These are phyloP conservation scores for Chloroceryle inda DNA, from an alignment of 2,797 vertebrate genomes.

Conservation along the genomic window DNA sequence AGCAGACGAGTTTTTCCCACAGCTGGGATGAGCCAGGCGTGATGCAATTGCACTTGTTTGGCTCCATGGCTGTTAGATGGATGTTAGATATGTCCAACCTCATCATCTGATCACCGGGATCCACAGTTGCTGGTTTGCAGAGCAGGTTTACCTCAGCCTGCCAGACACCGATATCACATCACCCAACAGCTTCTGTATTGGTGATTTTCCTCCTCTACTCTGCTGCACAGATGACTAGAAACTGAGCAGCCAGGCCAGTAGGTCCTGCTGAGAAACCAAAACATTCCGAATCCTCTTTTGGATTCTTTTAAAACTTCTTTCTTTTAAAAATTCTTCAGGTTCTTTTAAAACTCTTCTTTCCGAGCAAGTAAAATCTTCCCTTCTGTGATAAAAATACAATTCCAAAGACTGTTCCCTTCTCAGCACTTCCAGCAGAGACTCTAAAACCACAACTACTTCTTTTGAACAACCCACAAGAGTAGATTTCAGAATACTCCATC, in stretches of 20 bases:
- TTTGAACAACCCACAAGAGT: background rate
- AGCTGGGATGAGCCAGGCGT: background rate
- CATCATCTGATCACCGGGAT: fast-evolving
- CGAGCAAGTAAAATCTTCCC: background rate
- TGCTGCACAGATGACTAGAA: background rate
- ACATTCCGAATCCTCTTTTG: background rate
- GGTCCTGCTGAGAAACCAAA: background rate
- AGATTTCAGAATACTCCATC: background rate
- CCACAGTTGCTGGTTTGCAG: background rate
- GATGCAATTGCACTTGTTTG: background rate
- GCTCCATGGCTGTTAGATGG: background rate
- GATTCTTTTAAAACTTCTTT: background rate
- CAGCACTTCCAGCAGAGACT: background rate
- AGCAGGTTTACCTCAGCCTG: background rate
- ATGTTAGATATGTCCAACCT: background rate
- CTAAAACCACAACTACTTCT: background rate
- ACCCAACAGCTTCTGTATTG: background rate
- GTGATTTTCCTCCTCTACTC: background rate
- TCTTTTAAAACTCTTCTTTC: background rate
- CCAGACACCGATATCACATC: background rate
- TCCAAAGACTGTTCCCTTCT: background rate
- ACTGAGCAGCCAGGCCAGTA: background rate
- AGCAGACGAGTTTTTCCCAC: background rate
- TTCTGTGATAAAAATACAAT: background rate
- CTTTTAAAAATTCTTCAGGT: background rate